These are phyloP conservation scores for Aricia artaxerxes DNA, from an alignment of 2,888 invertebrate genomes.

Conservation along the genomic window DNA sequence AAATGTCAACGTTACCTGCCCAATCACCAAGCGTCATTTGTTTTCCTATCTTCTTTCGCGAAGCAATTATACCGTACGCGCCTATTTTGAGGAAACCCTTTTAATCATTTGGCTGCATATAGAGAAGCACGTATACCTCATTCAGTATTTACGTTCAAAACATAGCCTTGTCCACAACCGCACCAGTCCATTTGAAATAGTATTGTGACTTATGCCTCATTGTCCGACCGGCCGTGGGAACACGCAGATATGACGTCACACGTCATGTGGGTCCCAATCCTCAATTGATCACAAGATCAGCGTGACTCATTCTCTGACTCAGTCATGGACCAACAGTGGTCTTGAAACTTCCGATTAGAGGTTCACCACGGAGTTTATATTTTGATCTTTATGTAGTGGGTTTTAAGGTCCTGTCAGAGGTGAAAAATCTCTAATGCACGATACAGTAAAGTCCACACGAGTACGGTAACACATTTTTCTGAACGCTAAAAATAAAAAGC, in stretches of 20 bases:
- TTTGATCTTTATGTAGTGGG: no score
- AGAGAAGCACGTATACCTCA: neutral
- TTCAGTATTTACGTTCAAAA: neutral
- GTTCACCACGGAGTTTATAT: neutral
- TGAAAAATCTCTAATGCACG: no score
- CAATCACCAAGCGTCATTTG: no score
- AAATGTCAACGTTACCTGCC: no score
- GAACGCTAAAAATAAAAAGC: conserved; percentile 5
- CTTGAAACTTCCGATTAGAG: neutral
- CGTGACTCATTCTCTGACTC: neutral
- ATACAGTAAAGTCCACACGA: neutral
- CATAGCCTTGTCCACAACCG: neutral
- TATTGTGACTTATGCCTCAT: neutral
- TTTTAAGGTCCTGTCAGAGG: no score
- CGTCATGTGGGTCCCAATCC: neutral
- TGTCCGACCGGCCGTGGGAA: neutral
- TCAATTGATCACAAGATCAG: conserved; percentile 9
- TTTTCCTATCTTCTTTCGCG: no score
- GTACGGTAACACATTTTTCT: neutral
- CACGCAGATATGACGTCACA: conserved; percentile 1
- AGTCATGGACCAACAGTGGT: neutral
- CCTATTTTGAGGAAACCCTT: neutral
- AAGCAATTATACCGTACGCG: no score
- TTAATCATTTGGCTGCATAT: neutral
- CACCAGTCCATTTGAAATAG: neutral